Conservation (phyloP, 2,888 invertebrate genomes). For the Plagodis dolabraria region DNA sequence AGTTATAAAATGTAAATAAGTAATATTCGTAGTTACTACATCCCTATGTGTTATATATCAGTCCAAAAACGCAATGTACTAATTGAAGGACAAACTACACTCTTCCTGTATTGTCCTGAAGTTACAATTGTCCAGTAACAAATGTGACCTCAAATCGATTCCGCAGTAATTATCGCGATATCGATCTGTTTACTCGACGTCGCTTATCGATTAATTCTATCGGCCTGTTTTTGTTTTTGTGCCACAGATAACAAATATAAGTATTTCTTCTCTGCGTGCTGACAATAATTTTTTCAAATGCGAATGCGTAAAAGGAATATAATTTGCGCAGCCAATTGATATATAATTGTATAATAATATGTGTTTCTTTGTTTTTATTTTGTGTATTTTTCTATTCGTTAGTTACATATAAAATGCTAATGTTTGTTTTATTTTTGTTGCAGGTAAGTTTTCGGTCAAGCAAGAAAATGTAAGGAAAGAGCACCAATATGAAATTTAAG, state of each 20-base stretch:
- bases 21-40: too few species aligned
- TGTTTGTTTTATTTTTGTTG: constrained; percentile 25
- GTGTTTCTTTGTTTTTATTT: too few species aligned
- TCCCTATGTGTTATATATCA: too few species aligned
- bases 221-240: constrained; percentile 25
- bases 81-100: constrained; percentile 15
- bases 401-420: background rate
- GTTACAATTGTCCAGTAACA: constrained; percentile 21
- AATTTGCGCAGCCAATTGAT: too few species aligned
- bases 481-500: background rate
- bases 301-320: too few species aligned
- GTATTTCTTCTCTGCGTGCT: background rate
- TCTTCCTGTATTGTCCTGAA: constrained; percentile 19
- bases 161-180: constrained; percentile 47
- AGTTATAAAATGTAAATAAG: too few species aligned
- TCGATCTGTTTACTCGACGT: constrained; percentile 43
- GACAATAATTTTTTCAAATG: too few species aligned
- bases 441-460: constrained; percentile 28
- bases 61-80: background rate
- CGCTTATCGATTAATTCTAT: constrained; percentile 33
- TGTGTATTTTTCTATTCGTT: too few species aligned
- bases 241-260: constrained; percentile 14
- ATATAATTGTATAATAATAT: too few species aligned
- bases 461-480: background rate
- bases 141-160: constrained; percentile 32